phyloP scores from a whole-genome alignment of 2,797 vertebrate genomes.

The Nasua narica region DNA sequence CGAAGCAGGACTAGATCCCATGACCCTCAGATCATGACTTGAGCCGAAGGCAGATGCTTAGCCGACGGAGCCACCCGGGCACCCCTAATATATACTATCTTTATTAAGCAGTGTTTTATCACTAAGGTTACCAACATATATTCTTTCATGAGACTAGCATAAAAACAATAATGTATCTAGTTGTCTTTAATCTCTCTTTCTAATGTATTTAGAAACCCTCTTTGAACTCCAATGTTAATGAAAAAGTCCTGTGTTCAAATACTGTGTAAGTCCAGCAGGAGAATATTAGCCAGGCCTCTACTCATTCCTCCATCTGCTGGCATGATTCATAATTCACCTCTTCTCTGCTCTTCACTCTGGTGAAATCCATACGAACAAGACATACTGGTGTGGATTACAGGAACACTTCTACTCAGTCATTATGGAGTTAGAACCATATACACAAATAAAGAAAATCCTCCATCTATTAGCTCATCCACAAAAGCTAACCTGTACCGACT shows the following conservation, averaged over 20 bases:
- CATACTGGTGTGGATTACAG: background rate
- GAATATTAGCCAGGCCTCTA: background rate
- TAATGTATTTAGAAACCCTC: background rate
- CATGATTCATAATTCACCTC: background rate
- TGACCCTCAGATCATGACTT: no score
- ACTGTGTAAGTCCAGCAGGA: background rate
- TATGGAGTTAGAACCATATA: background rate
- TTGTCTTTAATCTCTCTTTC: background rate
- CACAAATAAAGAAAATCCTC: background rate
- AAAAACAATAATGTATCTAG: background rate
- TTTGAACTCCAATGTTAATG: background rate
- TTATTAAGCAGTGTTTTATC: background rate
- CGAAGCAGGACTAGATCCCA: no score
- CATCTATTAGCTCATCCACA: background rate
- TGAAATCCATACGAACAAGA: background rate
- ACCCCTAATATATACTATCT: background rate
- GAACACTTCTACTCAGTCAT: background rate
- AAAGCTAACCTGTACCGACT: background rate
- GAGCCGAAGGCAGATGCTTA: no score
- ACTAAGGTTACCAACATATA: background rate
- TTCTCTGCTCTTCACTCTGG: background rate
- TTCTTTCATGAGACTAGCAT: background rate
- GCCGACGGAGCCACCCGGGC: no score
- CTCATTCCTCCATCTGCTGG: background rate
- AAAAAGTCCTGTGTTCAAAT: background rate